These are phyloP conservation scores for Sparidentex hasta DNA, from an alignment of 2,797 vertebrate genomes.

Conservation along the genomic window DNA sequence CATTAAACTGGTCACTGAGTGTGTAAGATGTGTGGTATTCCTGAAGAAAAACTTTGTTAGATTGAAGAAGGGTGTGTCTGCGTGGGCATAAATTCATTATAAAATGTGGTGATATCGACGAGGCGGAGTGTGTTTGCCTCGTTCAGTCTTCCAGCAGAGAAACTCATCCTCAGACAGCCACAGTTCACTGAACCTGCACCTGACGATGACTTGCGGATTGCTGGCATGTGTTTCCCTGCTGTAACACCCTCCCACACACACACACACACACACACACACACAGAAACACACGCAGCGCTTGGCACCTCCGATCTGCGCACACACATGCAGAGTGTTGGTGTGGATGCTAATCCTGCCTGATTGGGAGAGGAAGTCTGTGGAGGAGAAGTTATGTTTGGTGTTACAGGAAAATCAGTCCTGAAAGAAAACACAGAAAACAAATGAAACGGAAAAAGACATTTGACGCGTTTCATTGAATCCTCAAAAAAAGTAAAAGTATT, in stretches of 20 bases:
- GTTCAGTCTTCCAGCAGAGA: slow-evolving; percentile 8
- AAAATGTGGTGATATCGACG: neutral
- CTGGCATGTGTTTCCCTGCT: slow-evolving; percentile 16
- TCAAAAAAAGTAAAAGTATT: neutral
- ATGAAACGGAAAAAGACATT: neutral
- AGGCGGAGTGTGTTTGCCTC: neutral
- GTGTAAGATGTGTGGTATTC: no score
- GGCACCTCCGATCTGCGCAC: neutral
- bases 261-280: neutral
- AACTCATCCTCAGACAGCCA: slow-evolving; percentile 13
- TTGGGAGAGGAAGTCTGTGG: slow-evolving; percentile 14
- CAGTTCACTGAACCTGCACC: slow-evolving; percentile 17
- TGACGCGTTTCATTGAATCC: neutral
- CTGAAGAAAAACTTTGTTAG: no score
- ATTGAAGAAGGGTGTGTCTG: no score
- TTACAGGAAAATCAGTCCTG: neutral
- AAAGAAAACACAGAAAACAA: neutral
- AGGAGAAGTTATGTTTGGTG: slow-evolving; percentile 6
- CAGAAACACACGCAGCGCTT: neutral
- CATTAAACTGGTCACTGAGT: no score
- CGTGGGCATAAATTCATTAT: no score
- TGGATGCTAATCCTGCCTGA: slow-evolving; percentile 17
- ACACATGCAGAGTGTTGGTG: neutral
- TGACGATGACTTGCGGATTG: slow-evolving; percentile 22
- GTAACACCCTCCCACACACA: slow-evolving; percentile 8